Conservation (phyloP, 1,140 invertebrate genomes). For the Cyrtorhinus lividipennis region DNA sequence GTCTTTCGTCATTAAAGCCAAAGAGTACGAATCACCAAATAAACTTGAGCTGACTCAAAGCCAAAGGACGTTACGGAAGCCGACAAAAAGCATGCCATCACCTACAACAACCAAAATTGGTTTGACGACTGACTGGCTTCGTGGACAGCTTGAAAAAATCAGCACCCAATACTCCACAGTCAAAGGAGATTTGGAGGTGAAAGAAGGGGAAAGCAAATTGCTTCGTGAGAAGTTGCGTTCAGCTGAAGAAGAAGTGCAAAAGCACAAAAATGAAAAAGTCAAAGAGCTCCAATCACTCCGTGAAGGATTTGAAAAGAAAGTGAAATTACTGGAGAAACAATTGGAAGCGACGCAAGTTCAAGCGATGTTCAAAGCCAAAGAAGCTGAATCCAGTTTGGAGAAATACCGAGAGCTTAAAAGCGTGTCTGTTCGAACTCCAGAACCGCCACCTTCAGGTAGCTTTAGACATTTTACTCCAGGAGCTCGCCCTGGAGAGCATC, state of each 20-base stretch:
- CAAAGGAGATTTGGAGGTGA: slow-evolving; percentile 2
- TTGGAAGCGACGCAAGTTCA: slow-evolving; percentile 9
- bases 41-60: neutral
- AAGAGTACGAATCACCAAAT: neutral
- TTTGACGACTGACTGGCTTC: neutral
- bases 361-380: slow-evolving; percentile 8
- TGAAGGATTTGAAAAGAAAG: slow-evolving; percentile 3
- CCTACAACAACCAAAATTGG: neutral
- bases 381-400: slow-evolving; percentile 5
- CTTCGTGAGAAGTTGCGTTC: neutral
- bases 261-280: slow-evolving; percentile 8
- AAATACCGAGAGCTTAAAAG: neutral
- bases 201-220: slow-evolving; percentile 12
- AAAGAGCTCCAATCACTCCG: neutral
- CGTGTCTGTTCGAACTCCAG: neutral
- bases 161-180: neutral
- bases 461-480: neutral
- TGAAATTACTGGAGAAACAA: slow-evolving; percentile 1
- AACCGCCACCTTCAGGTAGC: neutral
- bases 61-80: slow-evolving; percentile 3
- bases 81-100: slow-evolving; percentile 6
- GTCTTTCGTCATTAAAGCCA: neutral
- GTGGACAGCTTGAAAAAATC: slow-evolving; percentile 9
- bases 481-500: neutral
- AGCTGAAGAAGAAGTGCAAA: slow-evolving; percentile 2